phyloP scores from a whole-genome alignment of 2,888 invertebrate species.

The Auanema freiburgensis region DNA sequence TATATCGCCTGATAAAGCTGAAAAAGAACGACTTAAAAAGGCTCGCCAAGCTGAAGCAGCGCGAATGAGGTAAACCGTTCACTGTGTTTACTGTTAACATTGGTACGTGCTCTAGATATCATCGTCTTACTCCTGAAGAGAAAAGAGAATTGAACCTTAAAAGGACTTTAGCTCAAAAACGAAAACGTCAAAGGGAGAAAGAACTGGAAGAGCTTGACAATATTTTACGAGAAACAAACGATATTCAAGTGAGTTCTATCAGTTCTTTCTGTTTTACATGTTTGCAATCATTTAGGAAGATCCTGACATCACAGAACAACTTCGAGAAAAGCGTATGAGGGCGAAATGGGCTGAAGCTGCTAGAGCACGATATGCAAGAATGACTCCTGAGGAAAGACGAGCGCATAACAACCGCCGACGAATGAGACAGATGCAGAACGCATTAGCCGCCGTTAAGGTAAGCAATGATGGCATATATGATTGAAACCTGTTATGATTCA shows the following conservation, averaged over 20 bases:
- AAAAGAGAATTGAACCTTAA: constrained; percentile 62
- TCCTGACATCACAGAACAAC: constrained; percentile 61
- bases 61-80: constrained; percentile 38
- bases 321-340: constrained; percentile 60
- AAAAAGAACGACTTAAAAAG: constrained; percentile 55
- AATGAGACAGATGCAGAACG: constrained; percentile 58
- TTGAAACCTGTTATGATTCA: too few species aligned
- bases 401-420: constrained; percentile 59
- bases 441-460: constrained; percentile 45
- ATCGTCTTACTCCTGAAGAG: constrained; percentile 56
- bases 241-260: constrained; percentile 40
- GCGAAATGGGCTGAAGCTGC: constrained; percentile 64
- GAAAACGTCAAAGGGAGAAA: constrained; percentile 62
- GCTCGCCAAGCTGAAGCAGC: constrained; percentile 63
- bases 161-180: constrained; percentile 60
- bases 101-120: constrained; percentile 39
- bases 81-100: neutral
- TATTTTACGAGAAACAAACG: constrained; percentile 58
- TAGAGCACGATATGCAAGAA: constrained; percentile 49
- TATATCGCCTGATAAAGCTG: constrained; percentile 44
- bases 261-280: too few species aligned
- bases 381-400: constrained; percentile 55
- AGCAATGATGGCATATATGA: too few species aligned
- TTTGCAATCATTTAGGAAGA: constrained; percentile 49
- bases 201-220: constrained; percentile 61